Conservation (phyloP, 2,113 vertebrate genomes). For the Lophius piscatorius region DNA sequence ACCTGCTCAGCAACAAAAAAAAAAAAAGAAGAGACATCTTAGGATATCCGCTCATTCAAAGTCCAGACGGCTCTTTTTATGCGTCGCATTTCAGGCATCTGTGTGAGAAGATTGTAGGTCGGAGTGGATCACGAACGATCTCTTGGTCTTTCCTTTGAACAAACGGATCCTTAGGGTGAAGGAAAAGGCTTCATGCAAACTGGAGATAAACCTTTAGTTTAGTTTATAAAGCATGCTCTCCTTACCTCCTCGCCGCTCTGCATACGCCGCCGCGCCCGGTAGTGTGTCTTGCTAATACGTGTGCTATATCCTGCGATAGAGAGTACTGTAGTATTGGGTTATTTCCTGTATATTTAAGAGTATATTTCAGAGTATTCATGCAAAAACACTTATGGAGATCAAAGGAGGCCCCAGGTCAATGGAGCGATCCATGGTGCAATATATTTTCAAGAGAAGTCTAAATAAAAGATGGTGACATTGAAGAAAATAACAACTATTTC, state of each 20-base stretch:
- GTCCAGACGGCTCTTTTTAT: no score
- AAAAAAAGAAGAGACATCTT: constrained; percentile 35
- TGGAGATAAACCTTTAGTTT: constrained; percentile 69
- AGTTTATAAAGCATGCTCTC: constrained; percentile 72
- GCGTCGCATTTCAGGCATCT: constrained; percentile 59
- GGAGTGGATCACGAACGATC: constrained; percentile 46
- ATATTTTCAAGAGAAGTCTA: constrained; percentile 29
- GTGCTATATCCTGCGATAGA: constrained; percentile 68
- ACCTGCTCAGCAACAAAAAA: constrained; percentile 66
- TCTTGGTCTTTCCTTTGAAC: constrained; percentile 55
- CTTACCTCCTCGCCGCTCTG: constrained; percentile 53
- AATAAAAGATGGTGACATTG: constrained; percentile 9
- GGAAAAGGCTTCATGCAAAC: constrained; percentile 47
- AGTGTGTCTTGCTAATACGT: constrained; percentile 67
- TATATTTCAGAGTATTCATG: constrained; percentile 44
- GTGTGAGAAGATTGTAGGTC: constrained; percentile 38
- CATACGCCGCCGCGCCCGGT: constrained; percentile 50
- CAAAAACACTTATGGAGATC: constrained; percentile 30
- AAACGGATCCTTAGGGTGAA: constrained; percentile 64
- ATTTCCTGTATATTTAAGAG: constrained; percentile 49
- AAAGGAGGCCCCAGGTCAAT: constrained; percentile 28
- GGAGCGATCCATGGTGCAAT: constrained; percentile 26
- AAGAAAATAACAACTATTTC: no score
- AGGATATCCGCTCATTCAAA: constrained; percentile 59
- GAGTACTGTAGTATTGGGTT: constrained; percentile 50